phyloP scores from a whole-genome alignment of 2,797 vertebrate species.

The Microctenopoma stevenorrisi region DNA sequence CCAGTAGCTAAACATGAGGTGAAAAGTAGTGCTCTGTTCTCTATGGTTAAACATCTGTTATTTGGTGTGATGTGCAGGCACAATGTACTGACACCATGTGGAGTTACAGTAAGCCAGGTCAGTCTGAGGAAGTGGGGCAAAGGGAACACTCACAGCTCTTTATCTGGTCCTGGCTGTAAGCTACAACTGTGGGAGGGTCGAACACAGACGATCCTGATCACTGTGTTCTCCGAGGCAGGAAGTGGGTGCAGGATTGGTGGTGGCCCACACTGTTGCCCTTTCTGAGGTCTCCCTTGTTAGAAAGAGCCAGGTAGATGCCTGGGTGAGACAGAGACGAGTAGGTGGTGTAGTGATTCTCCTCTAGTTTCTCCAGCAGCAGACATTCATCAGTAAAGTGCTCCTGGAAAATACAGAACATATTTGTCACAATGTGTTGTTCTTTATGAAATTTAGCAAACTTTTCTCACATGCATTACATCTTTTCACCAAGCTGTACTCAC shows the following conservation, averaged over 20 bases:
- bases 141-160: too few species aligned
- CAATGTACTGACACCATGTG: too few species aligned
- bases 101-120: too few species aligned
- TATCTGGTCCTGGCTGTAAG: too few species aligned
- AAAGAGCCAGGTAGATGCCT: slow-evolving; percentile 75
- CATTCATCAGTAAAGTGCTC: slow-evolving; percentile 76
- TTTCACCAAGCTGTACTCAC: slow-evolving; percentile 48
- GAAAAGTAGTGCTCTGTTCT: too few species aligned
- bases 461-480: not conserved
- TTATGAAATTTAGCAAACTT: not conserved
- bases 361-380: slow-evolving; percentile 76
- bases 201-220: slow-evolving; percentile 24
- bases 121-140: too few species aligned
- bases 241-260: slow-evolving; percentile 76
- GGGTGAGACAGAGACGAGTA: slow-evolving; percentile 75
- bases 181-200: too few species aligned
- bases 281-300: slow-evolving; percentile 68
- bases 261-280: slow-evolving; percentile 61
- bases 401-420: slow-evolving; percentile 44
- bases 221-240: slow-evolving; percentile 67
- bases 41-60: too few species aligned
- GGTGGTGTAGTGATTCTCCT: slow-evolving; percentile 82
- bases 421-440: not conserved
- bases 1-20: too few species aligned
- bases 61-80: too few species aligned